Evolutionary conservation across 2,113 vertebrate species (phyloP).

Genomic region (Kobus ellipsiprymnus): DNA sequence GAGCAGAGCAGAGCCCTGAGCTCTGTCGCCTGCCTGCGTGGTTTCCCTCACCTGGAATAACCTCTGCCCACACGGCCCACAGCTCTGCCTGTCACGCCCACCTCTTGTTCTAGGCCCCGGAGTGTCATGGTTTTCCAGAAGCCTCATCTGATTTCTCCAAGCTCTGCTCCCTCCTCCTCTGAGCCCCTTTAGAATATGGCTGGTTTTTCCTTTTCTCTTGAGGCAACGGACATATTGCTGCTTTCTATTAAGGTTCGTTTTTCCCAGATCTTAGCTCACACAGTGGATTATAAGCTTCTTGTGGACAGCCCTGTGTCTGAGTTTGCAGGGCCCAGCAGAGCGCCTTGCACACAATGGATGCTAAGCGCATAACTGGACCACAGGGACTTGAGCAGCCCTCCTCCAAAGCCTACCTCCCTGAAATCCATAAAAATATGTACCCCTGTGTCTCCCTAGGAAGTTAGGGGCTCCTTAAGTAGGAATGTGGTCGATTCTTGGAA

Average conservation of each 20-base stretch:
- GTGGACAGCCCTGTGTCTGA: background rate
- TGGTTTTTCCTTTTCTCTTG: background rate
- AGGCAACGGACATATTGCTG: background rate
- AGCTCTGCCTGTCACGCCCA: slow-evolving; percentile 67
- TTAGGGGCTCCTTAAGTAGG: background rate
- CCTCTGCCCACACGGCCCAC: slow-evolving; percentile 48
- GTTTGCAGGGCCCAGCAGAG: background rate
- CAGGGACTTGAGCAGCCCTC: background rate
- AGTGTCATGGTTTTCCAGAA: slow-evolving; percentile 37
- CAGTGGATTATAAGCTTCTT: background rate
- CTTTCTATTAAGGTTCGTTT: background rate
- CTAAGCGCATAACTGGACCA: background rate
- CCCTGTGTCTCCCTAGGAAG: background rate
- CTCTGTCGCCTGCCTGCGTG: background rate
- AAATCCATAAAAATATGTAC: background rate
- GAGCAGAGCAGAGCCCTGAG: background rate
- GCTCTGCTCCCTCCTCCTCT: slow-evolving; percentile 23
- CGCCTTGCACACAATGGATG: background rate
- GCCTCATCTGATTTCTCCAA: background rate
- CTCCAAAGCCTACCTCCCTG: background rate
- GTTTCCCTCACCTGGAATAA: slow-evolving; percentile 63
- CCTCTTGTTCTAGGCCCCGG: slow-evolving; percentile 37
- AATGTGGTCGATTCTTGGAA: background rate
- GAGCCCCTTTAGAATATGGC: background rate
- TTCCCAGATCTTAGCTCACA: background rate